Conservation (phyloP, 2,113 vertebrate genomes). For the Hiodon tergisus region DNA sequence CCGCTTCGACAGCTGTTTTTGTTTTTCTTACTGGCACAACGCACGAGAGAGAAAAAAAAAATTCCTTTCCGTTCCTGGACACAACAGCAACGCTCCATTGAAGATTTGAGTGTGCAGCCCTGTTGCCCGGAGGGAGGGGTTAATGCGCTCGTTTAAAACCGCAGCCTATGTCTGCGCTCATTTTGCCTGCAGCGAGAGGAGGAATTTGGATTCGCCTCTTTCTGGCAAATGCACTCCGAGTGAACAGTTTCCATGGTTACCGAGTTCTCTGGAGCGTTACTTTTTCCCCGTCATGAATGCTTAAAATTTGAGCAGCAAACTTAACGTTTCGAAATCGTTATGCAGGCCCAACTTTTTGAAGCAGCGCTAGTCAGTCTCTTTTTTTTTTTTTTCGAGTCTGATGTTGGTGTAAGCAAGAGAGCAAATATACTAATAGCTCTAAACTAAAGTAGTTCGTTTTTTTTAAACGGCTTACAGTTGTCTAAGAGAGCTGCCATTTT, state of each 20-base stretch:
- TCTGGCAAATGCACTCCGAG: conserved; percentile 60
- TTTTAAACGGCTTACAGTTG: too few species aligned
- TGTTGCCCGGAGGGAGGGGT: conserved; percentile 5
- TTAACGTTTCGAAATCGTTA: background rate
- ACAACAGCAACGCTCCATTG: background rate
- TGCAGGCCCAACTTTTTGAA: background rate
- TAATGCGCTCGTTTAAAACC: conserved; percentile 36
- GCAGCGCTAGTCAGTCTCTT: background rate
- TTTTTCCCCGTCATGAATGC: conserved; percentile 48
- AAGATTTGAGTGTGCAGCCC: conserved; percentile 8
- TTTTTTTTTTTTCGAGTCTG: background rate
- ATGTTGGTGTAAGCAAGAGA: background rate
- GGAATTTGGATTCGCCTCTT: conserved; percentile 59
- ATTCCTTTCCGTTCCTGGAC: conserved; percentile 9
- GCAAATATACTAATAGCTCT: background rate
- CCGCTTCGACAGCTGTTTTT: conserved; percentile 15
- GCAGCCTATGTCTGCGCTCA: conserved; percentile 37
- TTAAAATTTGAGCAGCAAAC: conserved; percentile 31
- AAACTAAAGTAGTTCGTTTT: too few species aligned
- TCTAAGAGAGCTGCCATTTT: too few species aligned
- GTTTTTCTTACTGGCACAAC: conserved; percentile 12
- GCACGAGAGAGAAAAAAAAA: too few species aligned
- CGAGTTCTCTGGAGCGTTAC: conserved; percentile 55
- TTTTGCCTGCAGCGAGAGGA: conserved; percentile 37
- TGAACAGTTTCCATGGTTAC: conserved; percentile 60